phyloP scores from a whole-genome alignment of 23 tunicate species.

The Halocynthia roretzi region DNA sequence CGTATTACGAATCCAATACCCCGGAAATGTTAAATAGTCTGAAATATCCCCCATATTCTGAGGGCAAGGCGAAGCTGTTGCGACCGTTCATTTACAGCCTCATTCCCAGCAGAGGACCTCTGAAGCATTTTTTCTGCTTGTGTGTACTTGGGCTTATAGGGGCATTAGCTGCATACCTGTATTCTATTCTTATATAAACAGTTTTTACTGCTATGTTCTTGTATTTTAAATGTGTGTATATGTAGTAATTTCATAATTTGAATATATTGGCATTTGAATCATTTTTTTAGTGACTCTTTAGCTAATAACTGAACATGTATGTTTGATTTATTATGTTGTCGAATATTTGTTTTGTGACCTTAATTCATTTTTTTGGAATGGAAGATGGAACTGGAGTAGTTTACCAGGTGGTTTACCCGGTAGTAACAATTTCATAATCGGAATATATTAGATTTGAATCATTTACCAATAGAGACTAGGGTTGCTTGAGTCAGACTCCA shows the following conservation, averaged over 20 bases:
- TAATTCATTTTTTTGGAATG: no score
- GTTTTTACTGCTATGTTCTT: neutral
- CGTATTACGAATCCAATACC: conserved; percentile 31
- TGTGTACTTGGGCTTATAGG: neutral
- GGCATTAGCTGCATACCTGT: conserved; percentile 11
- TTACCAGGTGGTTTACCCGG: no score
- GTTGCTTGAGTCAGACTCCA: no score
- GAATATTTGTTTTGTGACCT: no score
- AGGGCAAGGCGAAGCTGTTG: conserved; percentile 18
- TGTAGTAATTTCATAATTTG: neutral
- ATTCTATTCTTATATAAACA: neutral
- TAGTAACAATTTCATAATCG: no score
- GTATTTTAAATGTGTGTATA: neutral
- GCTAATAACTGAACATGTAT: no score
- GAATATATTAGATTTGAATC: no score
- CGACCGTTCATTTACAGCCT: conserved; percentile 1
- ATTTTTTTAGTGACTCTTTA: no score
- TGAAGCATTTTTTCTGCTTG: neutral
- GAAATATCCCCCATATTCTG: conserved; percentile 55
- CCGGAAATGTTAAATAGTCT: conserved; percentile 38
- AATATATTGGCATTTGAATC: no score
- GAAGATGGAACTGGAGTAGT: no score
- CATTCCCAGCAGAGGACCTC: neutral
- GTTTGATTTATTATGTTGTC: no score
- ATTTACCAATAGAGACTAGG: no score